A percentile compares a stretch with the other conserved stretches of the same genome.
Conservation (phyloP, 2,888 invertebrate species). For the Diabrotica balteata region DNA sequence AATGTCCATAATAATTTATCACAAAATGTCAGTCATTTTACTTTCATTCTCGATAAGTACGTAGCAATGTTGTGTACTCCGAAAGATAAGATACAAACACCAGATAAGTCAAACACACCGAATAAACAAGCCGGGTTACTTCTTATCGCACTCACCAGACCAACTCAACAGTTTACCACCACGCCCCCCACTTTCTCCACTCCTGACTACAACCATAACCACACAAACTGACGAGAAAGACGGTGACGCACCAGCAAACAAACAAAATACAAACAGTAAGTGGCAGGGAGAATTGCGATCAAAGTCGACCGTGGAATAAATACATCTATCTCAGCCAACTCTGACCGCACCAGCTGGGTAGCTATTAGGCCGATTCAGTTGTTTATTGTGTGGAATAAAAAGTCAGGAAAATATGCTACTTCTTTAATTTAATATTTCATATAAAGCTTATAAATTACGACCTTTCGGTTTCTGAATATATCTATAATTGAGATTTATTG, state of each 20-base stretch:
- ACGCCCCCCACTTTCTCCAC: slow-evolving; percentile 4
- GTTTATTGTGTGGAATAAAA: too few species aligned
- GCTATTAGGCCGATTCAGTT: slow-evolving; percentile 1
- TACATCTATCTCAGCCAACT: background rate
- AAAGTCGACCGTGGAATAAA: slow-evolving; percentile 15
- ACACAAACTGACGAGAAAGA: slow-evolving; percentile 21
- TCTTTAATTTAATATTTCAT: too few species aligned
- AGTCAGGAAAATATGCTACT: too few species aligned
- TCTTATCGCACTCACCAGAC: slow-evolving; percentile 6
- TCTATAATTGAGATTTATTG: too few species aligned
- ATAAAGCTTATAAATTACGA: too few species aligned
- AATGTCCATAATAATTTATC: background rate
- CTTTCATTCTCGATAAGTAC: background rate
- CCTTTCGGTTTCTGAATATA: too few species aligned
- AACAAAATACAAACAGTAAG: slow-evolving; percentile 15
- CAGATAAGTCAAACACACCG: slow-evolving; percentile 3
- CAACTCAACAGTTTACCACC: slow-evolving; percentile 6
- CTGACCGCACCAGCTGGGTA: slow-evolving; percentile 3
- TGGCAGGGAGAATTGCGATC: slow-evolving; percentile 16
- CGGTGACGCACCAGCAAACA: slow-evolving; percentile 21
- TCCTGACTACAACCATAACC: slow-evolving; percentile 5
- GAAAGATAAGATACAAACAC: slow-evolving; percentile 1
- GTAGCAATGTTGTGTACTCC: background rate
- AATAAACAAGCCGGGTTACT: background rate
- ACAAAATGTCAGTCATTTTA: background rate